Conservation (phyloP, 2,113 vertebrate species). For the Malaclemys terrapin region DNA sequence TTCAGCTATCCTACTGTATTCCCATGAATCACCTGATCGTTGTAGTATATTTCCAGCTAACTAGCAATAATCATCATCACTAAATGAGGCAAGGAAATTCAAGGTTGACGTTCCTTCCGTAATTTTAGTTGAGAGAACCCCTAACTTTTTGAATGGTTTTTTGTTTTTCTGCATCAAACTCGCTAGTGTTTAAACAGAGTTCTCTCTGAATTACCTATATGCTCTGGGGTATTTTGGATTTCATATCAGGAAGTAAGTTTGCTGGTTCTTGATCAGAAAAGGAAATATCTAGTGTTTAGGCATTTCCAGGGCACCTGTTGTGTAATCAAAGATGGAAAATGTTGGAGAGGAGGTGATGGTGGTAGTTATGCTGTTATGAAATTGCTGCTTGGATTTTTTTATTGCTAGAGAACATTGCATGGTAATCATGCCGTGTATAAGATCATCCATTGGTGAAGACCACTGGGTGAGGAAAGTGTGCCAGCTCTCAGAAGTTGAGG, state of each 20-base stretch:
- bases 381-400: not conserved
- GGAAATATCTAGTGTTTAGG: not conserved
- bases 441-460: not conserved
- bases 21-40: not conserved
- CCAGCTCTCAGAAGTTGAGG: not conserved
- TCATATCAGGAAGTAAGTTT: not conserved
- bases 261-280: not conserved
- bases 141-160: not conserved
- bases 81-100: not conserved
- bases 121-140: not conserved
- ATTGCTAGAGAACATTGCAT: not conserved
- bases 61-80: not conserved
- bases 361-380: not conserved
- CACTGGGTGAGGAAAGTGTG: not conserved
- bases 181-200: not conserved
- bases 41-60: not conserved
- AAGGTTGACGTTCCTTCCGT: not conserved
- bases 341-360: not conserved
- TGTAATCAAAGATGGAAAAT: not conserved
- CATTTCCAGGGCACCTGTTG: not conserved
- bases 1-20: not conserved
- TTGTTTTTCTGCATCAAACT: not conserved
- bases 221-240: not conserved
- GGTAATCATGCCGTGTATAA: not conserved
- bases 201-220: not conserved